Base-by-base conservation (phyloP, 2,888 invertebrate genomes). In the Unio delphinus region DNA sequence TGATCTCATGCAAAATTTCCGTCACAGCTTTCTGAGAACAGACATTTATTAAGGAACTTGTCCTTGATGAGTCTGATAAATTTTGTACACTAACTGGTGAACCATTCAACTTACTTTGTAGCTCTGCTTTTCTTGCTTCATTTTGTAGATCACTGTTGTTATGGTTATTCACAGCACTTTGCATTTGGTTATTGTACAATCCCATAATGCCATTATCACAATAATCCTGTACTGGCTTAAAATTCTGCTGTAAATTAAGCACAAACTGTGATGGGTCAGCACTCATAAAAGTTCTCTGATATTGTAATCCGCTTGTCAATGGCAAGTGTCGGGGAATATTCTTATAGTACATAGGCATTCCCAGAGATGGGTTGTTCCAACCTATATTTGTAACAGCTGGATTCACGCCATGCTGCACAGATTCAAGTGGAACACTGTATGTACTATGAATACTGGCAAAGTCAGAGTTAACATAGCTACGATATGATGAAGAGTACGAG, bases 1-100 rank as follows among this genome's bases (percentile, higher is more conserved):
- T 81, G 62, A 87, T 81, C 64, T 84, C 86, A 54, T 74, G 75
- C 61, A 86, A 65, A 61, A 87, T 84, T 28, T 87, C 84, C 45
- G 81, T 81, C 30, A 84, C 84, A 56, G 83, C 82, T n/a, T 79
- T 78, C 74, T 77, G 83, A 59, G 75, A 83, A 54, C 75, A 72
- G 67, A 78, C 72, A 72, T 75, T 75, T 28, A 78, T 71, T 66
- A 70, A 75, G 17, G 74, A 74, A 67, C 75, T 73, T 63, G 75
- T 69, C 62, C 73, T 75, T 20, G 71, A 58, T 60, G 74, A 64
- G 23, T 71, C 69, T 62, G 66, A 73, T 30, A 60, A 67, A 7
- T 66, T 71, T 11, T 55, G 67, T 45, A 69, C 56, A 18, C 64
- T 58, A 15, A 72, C 55, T 34, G 68, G 55, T 11, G 72, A 34